Evolutionary conservation across 2,113 vertebrate species (phyloP).

Genomic region (Hypomesus transpacificus): DNA sequence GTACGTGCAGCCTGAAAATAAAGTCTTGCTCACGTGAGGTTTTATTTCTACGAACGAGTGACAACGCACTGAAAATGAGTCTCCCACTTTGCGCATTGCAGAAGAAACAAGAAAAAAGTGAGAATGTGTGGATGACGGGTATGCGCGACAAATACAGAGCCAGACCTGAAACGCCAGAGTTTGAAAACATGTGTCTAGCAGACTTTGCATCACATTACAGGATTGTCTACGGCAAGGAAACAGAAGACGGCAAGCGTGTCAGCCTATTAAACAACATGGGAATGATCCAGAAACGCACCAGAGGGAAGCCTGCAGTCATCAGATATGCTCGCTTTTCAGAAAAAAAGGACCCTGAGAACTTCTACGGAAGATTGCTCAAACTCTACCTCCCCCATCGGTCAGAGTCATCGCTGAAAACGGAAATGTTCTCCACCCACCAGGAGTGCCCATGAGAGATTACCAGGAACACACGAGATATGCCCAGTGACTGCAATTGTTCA

Average conservation of each 20-base stretch:
- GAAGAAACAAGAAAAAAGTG: background rate
- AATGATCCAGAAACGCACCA: no score
- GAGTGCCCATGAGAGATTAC: no score
- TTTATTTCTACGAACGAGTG: constrained; percentile 12
- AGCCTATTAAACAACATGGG: constrained; percentile 15
- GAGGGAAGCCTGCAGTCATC: no score
- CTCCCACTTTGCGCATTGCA: background rate
- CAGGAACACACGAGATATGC: no score
- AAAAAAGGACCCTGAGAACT: no score
- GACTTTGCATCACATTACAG: background rate
- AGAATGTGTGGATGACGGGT: background rate
- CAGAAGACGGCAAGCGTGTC: background rate
- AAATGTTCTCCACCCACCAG: no score
- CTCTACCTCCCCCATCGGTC: no score
- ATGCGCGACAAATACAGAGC: constrained; percentile 12
- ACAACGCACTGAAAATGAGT: constrained; percentile 8
- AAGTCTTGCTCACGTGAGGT: constrained; percentile 3
- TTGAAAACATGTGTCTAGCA: constrained; percentile 2
- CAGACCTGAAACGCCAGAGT: background rate
- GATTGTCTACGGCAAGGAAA: no score
- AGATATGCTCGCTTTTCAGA: no score
- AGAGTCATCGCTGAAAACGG: no score
- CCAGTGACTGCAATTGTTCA: no score
- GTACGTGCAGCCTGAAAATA: constrained; percentile 15
- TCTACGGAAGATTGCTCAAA: no score